These are phyloP conservation scores for Grammomys surdaster DNA, from an alignment of 2,113 vertebrate species.

Conservation along the genomic window DNA sequence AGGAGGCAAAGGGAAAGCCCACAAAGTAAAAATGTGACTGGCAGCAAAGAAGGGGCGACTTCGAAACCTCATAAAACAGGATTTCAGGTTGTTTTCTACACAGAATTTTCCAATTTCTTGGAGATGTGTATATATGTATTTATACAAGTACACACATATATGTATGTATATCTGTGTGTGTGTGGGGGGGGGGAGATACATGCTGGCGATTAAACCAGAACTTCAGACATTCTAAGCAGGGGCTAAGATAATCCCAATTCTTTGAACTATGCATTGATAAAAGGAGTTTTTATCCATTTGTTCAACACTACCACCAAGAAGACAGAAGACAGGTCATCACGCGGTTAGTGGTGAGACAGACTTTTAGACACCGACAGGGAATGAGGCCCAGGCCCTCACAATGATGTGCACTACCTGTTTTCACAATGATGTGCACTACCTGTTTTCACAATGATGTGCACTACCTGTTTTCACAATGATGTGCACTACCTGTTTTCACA, in stretches of 20 bases:
- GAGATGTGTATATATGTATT: neutral
- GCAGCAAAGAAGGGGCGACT: neutral
- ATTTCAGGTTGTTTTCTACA: neutral
- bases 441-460: no score
- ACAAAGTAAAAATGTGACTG: neutral
- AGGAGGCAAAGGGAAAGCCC: neutral
- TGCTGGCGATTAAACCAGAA: neutral
- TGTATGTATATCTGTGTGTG: neutral
- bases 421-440: constrained; percentile 85
- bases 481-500: constrained; percentile 92
- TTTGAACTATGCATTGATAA: neutral
- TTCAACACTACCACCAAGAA: neutral
- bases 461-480: neutral
- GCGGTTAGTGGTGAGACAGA: neutral
- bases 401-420: neutral
- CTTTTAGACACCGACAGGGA: neutral
- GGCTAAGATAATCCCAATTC: neutral
- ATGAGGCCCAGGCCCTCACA: neutral
- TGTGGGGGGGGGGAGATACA: neutral
- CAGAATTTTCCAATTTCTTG: neutral
- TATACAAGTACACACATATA: neutral
- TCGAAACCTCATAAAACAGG: neutral
- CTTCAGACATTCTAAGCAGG: neutral
- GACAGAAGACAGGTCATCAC: neutral
- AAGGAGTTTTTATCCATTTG: neutral